phyloP scores from a whole-genome alignment of 2,113 vertebrate genomes.

The Ammodytes dubius region DNA sequence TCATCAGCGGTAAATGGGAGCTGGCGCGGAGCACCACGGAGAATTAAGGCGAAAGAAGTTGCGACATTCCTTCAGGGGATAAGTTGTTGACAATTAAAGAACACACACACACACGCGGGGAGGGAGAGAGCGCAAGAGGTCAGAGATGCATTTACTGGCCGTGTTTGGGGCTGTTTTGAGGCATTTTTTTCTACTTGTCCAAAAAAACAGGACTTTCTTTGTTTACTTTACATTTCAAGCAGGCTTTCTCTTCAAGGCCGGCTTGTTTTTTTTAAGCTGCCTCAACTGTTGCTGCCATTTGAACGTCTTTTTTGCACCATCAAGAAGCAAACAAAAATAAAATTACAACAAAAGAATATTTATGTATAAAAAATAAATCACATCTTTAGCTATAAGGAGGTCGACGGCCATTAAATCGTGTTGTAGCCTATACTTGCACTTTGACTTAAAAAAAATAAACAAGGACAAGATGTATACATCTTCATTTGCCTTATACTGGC shows the following conservation, averaged over 20 bases:
- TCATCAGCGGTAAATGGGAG: conserved; percentile 80
- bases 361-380: neutral
- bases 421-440: neutral
- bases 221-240: conserved; percentile 3
- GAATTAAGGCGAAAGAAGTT: conserved; percentile 81
- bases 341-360: neutral
- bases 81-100: conserved; percentile 85
- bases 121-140: conserved; percentile 10
- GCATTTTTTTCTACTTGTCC: neutral
- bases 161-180: conserved; percentile 10
- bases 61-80: conserved; percentile 82
- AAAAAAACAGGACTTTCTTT: neutral
- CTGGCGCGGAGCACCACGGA: conserved; percentile 76
- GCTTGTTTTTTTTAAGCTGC: neutral
- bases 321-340: neutral
- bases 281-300: conserved; percentile 15
- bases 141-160: conserved; percentile 21
- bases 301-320: neutral
- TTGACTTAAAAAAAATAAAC: neutral
- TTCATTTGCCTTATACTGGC: neutral
- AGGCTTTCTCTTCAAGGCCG: neutral
- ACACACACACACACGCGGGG: conserved; percentile 39
- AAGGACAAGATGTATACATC: no score
- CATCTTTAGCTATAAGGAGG: neutral
- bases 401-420: neutral